Evolutionary conservation across 1,140 invertebrate species (phyloP).

Genomic region (Asbolus verrucosus): DNA sequence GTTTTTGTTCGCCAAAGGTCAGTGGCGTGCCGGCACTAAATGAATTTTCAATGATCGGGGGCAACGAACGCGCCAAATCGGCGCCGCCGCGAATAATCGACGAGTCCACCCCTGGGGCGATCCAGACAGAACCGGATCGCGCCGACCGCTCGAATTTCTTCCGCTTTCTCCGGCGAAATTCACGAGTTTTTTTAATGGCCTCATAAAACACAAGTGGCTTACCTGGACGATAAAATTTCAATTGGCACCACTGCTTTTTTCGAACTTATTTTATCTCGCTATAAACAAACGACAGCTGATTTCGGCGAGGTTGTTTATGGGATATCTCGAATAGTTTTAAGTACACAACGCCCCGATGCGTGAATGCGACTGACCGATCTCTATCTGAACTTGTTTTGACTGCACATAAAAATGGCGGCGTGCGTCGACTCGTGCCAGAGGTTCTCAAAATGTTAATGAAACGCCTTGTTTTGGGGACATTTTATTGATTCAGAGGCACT

Average conservation of each 20-base stretch:
- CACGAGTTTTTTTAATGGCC: neutral
- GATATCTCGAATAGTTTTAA: neutral
- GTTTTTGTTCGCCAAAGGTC: too few relatives aligned
- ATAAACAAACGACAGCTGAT: too few relatives aligned
- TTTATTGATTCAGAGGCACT: slow-evolving; percentile 17
- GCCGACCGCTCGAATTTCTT: neutral
- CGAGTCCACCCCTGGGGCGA: neutral
- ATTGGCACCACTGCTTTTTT: slow-evolving; percentile 5
- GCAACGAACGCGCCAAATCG: too few relatives aligned
- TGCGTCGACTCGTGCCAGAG: neutral
- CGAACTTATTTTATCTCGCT: neutral
- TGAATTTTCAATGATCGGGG: too few relatives aligned
- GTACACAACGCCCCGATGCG: neutral
- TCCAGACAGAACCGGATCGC: neutral
- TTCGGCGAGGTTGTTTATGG: neutral
- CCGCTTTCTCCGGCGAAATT: neutral
- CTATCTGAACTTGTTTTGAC: neutral
- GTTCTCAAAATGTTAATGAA: slow-evolving; percentile 7
- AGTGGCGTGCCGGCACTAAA: too few relatives aligned
- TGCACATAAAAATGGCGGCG: neutral
- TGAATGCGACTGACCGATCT: neutral
- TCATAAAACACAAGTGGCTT: too few relatives aligned
- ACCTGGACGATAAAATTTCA: neutral
- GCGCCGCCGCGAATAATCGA: neutral
- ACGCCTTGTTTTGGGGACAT: neutral